Conservation (phyloP, 35 echinoderm and acorn worm genomes). For the Strongylocentrotus purpuratus region DNA sequence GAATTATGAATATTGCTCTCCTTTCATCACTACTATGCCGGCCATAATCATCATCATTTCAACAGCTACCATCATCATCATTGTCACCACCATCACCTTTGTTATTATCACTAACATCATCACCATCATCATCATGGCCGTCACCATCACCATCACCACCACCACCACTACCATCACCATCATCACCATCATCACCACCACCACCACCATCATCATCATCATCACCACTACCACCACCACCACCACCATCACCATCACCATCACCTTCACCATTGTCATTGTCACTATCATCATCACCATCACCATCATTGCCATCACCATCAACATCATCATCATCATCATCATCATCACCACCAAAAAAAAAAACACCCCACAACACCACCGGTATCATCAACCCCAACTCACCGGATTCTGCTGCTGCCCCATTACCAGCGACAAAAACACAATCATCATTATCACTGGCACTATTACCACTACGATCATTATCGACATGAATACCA, state of each 20-base stretch:
- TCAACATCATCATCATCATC: slow-evolving; percentile 31
- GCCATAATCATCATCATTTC: background rate
- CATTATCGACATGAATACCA: background rate
- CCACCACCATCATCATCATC: background rate
- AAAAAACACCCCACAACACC: background rate
- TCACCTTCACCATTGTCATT: background rate
- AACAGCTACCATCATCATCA: background rate
- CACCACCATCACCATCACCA: background rate
- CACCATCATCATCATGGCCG: background rate
- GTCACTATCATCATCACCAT: slow-evolving; percentile 15
- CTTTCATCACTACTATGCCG: no score
- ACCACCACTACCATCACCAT: background rate
- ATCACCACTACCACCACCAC: background rate
- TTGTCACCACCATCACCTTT: background rate
- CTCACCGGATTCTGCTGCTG: background rate
- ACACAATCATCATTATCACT: no score
- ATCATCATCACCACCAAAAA: slow-evolving; percentile 17
- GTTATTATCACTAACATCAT: background rate
- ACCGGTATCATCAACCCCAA: background rate
- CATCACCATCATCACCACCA: background rate
- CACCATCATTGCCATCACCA: slow-evolving; percentile 27
- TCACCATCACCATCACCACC: background rate
- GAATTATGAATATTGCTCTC: no score
- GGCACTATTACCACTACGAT: background rate
- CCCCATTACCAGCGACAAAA: no score